These are phyloP conservation scores for Channallabes apus DNA, from an alignment of 2,797 vertebrate genomes.

Conservation along the genomic window DNA sequence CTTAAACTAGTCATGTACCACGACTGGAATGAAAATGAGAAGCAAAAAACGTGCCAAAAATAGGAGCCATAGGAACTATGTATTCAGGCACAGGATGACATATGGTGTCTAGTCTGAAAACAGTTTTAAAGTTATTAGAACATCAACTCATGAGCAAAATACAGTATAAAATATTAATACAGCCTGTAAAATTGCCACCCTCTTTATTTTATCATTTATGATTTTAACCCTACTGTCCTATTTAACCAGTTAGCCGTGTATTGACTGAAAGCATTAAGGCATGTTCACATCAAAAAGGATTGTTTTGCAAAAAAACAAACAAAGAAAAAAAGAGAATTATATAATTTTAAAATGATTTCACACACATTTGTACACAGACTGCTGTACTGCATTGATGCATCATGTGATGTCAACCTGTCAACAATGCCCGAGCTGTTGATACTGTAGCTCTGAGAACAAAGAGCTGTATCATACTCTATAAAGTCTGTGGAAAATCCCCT, in stretches of 20 bases:
- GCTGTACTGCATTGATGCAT: neutral
- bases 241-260: neutral
- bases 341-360: neutral
- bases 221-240: neutral
- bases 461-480: neutral
- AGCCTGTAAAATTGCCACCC: neutral
- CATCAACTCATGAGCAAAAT: neutral
- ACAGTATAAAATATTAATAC: neutral
- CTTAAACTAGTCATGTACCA: too few species aligned
- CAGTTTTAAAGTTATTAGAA: neutral
- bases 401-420: constrained; percentile 16
- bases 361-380: neutral
- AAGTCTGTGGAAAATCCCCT: too few species aligned
- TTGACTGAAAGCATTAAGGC: neutral
- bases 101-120: too few species aligned
- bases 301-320: neutral
- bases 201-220: neutral
- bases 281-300: neutral
- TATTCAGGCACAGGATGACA: too few species aligned
- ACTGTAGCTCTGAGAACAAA: constrained; percentile 17
- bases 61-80: too few species aligned
- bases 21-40: too few species aligned
- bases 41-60: too few species aligned
- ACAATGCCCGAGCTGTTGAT: constrained; percentile 1
- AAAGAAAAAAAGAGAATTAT: neutral